Base-by-base conservation (phyloP, 2,113 vertebrate genomes). In the human (Homo sapiens) region DNA sequence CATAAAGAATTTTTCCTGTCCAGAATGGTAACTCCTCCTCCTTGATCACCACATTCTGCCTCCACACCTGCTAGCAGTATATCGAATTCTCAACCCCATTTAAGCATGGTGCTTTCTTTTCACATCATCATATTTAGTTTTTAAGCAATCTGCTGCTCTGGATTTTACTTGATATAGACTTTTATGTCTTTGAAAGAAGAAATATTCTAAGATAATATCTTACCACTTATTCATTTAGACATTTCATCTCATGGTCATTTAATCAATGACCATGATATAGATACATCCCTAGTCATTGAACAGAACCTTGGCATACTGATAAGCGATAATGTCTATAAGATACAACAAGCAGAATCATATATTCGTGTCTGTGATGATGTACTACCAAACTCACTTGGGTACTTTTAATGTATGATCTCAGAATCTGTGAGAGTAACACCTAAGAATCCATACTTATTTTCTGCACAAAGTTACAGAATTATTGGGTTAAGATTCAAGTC, bases 181-280 rank as follows among this genome's bases (percentile, higher is more conserved):
- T 94, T 73, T 70, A 32, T 70, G 23, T 86, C 86, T 93, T 57
- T 79, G 38, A 90, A 83, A 93, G 75, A 40, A 61, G n/a, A 86
- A 18, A 75, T 79, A 76, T n/a, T 88, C 68, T 93, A 79, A 94
- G 61, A 78, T 78, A 73, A 32, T 78, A 73, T 27, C 2, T 35
- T 59, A n/a, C 25, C 40, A 72, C 20, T 82, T 52, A 95, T 30
- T 96, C 61, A 95, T 45, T 92, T 64, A 70, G 72, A 84, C 12
- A 32, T 70, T 38, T 16, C 16, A 64, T 40, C 55, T n/a, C 48
- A 61, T 50, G 81, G 48, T 40, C 50, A 85, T 92, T 93, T 85
- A 64, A 32, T 81, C 59, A 48, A 40, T 2, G 43, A 79, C 20
- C 30, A 82, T 25, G 11, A 30, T 30, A 64, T 32, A 32, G 23